Evolutionary conservation across 2,797 vertebrate species (phyloP).

Genomic region (Lithobates sylvaticus): DNA sequence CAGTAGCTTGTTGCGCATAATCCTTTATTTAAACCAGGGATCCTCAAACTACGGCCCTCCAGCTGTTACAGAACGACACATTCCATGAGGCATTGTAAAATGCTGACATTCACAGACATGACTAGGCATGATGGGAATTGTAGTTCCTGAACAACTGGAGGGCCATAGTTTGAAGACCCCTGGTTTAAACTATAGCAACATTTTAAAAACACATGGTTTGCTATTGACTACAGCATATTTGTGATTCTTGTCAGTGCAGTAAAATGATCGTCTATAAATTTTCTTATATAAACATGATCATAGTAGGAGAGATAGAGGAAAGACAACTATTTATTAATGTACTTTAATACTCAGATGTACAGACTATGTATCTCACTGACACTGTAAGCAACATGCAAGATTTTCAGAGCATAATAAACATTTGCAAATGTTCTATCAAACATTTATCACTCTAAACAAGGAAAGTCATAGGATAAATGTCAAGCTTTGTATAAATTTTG

Average conservation of each 20-base stretch:
- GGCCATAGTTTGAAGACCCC: too few relatives aligned
- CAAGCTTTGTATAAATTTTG: slow-evolving; percentile 71
- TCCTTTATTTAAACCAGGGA: not conserved
- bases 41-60: too few relatives aligned
- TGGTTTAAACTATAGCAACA: too few relatives aligned
- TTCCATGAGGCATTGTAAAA: too few relatives aligned
- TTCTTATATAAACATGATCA: not conserved
- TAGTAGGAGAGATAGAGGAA: not conserved
- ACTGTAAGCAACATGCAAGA: not conserved
- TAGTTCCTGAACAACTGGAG: too few relatives aligned
- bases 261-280: not conserved
- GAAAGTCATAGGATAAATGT: slow-evolving; percentile 21
- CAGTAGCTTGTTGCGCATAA: not conserved
- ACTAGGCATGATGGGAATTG: too few relatives aligned
- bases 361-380: not conserved
- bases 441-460: not conserved
- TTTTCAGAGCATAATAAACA: not conserved
- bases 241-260: not conserved
- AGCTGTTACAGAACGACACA: too few relatives aligned
- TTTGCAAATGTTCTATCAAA: not conserved
- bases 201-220: not conserved
- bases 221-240: not conserved
- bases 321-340: too few relatives aligned
- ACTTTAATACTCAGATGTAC: not conserved
- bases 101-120: too few relatives aligned